phyloP scores from a whole-genome alignment of 2,888 invertebrate species.

The Aphodius sticticus region DNA sequence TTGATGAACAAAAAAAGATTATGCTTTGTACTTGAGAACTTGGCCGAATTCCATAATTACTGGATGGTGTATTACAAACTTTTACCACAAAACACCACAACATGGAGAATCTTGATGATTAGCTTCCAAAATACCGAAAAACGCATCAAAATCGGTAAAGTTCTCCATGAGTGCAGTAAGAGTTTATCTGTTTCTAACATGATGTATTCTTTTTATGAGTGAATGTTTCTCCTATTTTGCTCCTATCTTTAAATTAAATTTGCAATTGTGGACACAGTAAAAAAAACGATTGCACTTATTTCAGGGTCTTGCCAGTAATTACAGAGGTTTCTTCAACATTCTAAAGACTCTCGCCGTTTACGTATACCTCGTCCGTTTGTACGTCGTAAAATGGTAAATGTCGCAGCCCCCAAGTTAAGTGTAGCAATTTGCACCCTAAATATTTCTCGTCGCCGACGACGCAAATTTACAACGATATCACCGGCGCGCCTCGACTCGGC shows the following conservation, averaged over 20 bases:
- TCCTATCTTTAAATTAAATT: not conserved
- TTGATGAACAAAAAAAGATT: too few species aligned
- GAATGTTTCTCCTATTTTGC: too few species aligned
- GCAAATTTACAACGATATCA: slow-evolving; percentile 4
- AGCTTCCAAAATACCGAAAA: too few species aligned
- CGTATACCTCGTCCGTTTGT: not conserved
- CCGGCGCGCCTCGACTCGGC: not conserved
- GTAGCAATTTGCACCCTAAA: slow-evolving; percentile 4
- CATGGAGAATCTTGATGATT: too few species aligned
- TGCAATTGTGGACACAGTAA: not conserved
- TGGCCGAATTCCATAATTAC: too few species aligned
- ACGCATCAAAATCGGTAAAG: too few species aligned
- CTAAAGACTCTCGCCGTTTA: not conserved
- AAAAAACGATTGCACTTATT: not conserved
- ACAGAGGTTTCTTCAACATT: not conserved
- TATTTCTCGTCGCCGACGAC: not conserved
- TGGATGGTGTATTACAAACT: too few species aligned
- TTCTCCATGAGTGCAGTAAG: too few species aligned
- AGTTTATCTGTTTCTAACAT: too few species aligned
- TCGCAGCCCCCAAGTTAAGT: not conserved
- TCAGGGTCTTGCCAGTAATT: not conserved
- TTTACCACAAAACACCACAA: too few species aligned
- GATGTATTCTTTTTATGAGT: too few species aligned
- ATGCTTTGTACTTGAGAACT: too few species aligned
- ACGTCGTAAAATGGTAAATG: not conserved